Conservation (phyloP, 2,113 vertebrate genomes). For the Sinocyclocheilus grahami region DNA sequence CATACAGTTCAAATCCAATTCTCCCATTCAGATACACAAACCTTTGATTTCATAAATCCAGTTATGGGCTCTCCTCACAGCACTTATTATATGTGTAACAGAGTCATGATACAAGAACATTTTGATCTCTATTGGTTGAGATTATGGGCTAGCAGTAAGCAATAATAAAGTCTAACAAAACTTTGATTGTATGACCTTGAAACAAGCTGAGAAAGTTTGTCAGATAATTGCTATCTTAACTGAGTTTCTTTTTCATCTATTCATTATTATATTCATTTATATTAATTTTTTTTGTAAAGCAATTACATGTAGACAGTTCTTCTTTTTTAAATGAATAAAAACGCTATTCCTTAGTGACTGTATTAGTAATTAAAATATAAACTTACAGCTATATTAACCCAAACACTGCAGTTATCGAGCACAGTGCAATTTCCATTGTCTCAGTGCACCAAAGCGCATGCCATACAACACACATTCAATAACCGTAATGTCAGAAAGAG, state of each 20-base stretch:
- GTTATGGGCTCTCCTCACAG: too few relatives aligned
- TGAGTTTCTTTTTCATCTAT: neutral
- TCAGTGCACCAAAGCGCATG: slow-evolving; percentile 58
- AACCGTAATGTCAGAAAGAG: slow-evolving; percentile 70
- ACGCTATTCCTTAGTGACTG: neutral
- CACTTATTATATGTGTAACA: neutral
- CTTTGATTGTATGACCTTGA: neutral
- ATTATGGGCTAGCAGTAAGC: neutral
- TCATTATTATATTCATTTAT: neutral
- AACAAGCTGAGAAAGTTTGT: neutral
- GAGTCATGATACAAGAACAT: neutral
- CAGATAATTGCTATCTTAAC: neutral
- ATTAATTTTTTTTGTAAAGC: neutral
- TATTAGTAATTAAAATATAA: slow-evolving; percentile 30
- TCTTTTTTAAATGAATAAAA: neutral
- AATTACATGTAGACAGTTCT: neutral
- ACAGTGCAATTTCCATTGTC: slow-evolving; percentile 48
- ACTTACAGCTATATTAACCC: neutral
- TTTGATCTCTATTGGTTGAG: neutral
- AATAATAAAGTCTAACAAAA: neutral
- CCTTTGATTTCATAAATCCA: neutral
- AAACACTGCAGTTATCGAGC: slow-evolving; percentile 52
- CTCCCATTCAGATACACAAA: slow-evolving; percentile 5
- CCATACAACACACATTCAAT: slow-evolving; percentile 65
- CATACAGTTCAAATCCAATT: slow-evolving; percentile 20